A percentile compares a stretch with the other conserved stretches of the same genome.
These are phyloP conservation scores for Excalfactoria chinensis DNA, from an alignment of 2,113 vertebrate genomes.

Conservation along the genomic window DNA sequence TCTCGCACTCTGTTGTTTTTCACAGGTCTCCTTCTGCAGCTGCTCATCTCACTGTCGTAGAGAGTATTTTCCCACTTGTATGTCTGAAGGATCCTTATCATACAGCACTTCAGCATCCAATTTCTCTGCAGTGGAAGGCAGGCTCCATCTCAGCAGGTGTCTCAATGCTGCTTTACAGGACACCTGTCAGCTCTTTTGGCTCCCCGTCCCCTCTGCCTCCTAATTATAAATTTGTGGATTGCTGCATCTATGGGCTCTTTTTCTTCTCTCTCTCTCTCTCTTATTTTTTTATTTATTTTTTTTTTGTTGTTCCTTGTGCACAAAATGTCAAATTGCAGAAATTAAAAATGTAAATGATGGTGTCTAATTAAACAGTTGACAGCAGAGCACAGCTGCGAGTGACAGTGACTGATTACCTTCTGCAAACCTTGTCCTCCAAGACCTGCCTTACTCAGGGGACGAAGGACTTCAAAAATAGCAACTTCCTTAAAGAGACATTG, in stretches of 20 bases:
- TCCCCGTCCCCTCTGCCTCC: slow-evolving; percentile 50
- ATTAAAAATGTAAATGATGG: slow-evolving; percentile 97
- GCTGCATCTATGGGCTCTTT: slow-evolving; percentile 34
- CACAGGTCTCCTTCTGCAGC: background rate
- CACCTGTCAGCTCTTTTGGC: slow-evolving; percentile 75
- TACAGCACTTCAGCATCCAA: background rate
- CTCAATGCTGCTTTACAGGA: slow-evolving; percentile 51
- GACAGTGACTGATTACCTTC: slow-evolving; percentile 95
- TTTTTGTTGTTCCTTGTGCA: slow-evolving; percentile 63
- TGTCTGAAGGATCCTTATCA: slow-evolving; percentile 13
- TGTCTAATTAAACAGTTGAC: slow-evolving; percentile 94
- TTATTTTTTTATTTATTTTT: accelerated
- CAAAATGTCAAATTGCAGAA: slow-evolving; percentile 88
- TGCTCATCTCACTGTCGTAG: background rate
- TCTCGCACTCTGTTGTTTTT: background rate
- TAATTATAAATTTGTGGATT: slow-evolving; percentile 76
- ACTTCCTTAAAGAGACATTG: slow-evolving; percentile 52
- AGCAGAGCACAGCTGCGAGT: slow-evolving; percentile 89
- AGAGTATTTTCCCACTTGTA: background rate
- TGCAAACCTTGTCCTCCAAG: slow-evolving; percentile 77
- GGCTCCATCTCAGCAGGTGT: slow-evolving; percentile 61
- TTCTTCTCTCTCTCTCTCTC: accelerated
- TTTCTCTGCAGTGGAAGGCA: slow-evolving; percentile 26
- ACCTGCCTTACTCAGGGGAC: slow-evolving; percentile 53
- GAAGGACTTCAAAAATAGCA: slow-evolving; percentile 59